Conservation (phyloP, 2,888 invertebrate species). For the Graphium colonna region DNA sequence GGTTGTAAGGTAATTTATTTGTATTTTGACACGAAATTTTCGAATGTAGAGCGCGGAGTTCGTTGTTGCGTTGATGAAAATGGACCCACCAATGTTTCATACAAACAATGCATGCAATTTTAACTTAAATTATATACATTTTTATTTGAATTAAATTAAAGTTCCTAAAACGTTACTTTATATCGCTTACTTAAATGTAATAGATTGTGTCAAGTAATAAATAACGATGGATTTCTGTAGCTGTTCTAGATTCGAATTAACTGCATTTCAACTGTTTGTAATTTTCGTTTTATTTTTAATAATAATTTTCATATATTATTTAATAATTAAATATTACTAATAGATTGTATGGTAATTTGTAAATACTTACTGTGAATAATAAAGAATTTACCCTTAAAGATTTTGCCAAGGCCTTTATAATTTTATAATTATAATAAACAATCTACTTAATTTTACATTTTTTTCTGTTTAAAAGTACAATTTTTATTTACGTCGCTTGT, state of each 20-base stretch:
- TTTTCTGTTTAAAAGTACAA: too few species aligned
- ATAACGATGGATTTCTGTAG: not conserved
- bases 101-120: constrained; percentile 1
- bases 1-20: constrained; percentile 31
- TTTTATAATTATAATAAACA: too few species aligned
- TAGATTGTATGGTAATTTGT: not conserved
- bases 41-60: not conserved
- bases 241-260: constrained; percentile 1
- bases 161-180: constrained; percentile 18
- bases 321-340: not conserved
- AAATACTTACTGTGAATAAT: constrained; percentile 3
- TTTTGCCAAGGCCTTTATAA: too few species aligned
- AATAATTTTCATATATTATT: not conserved
- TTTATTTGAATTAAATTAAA: constrained; percentile 11
- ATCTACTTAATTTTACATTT: too few species aligned
- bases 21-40: too few species aligned
- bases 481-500: too few species aligned
- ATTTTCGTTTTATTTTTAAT: not conserved
- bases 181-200: constrained; percentile 1
- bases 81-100: constrained; percentile 20
- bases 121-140: not conserved
- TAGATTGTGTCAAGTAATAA: not conserved
- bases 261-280: constrained; percentile 15
- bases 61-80: constrained; percentile 1
- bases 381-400: not conserved